Base-by-base conservation (phyloP, 2,888 invertebrate genomes). In the Octonoba sinensis region DNA sequence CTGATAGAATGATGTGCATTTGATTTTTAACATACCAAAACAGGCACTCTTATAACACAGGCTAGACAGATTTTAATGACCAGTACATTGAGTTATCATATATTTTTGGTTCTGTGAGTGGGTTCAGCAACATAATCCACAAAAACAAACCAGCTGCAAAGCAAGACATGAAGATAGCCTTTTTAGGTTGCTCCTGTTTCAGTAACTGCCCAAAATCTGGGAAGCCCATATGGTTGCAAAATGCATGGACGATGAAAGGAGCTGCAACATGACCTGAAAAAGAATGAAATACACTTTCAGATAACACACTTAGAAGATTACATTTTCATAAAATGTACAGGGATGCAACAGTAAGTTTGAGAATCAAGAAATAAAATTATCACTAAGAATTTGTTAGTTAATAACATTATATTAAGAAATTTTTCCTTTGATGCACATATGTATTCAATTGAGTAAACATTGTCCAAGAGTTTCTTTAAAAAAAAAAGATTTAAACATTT, bases 221-320 rank as follows among this genome's bases (percentile, higher is more conserved):
- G 87, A 97, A 94, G 11, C 97, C 97, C 96, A 98, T 96, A 89
- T 96, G 95, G 89, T 98, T 98, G 89, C 98, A 98, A 89, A 97
- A 96, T 47, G 95, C 93, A 89, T 98, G 98, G 1, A 94, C 96
- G 18, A 96, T 89, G 86, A 97, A 92, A 3, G 96, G 95, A 0
- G 97, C 95, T 20, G 93, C 90, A 86, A 97, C 92, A 88, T 97
- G 96, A 51, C 96, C 96, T 92, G 90, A 36, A 89, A 89, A 72
- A 56, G 56, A 16, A 22, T 18, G 12, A 56, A 56, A 3, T 51
- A 51, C 2, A 2, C 15, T 3, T 51, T 51, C 3, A 51, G 16
- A 51, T 15, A 51, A 51, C 2, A 3, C 27, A n/a, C n/a, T n/a
- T n/a, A n/a, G n/a, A n/a, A n/a, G n/a, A n/a, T n/a, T n/a, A n/a